Conservation (phyloP, 2,888 invertebrate species). For the Rosalia funebris region DNA sequence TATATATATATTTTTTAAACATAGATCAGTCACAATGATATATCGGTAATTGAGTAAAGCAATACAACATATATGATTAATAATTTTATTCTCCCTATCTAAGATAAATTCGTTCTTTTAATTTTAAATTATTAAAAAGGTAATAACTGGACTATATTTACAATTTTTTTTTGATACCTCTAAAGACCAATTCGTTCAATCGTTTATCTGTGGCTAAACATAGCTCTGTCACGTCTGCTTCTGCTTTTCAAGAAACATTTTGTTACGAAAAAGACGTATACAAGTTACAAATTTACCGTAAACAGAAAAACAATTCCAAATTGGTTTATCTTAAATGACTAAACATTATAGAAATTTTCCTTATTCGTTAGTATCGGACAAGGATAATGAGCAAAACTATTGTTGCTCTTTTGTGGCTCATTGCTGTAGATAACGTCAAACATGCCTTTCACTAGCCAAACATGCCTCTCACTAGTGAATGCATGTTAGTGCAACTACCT, state of each 20-base stretch:
- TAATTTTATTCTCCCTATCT: conserved; percentile 63
- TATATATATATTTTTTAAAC: conserved; percentile 49
- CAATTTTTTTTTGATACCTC: conserved; percentile 58
- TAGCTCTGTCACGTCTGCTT: conserved; percentile 40
- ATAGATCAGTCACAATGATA: conserved; percentile 64
- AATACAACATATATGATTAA: conserved; percentile 64
- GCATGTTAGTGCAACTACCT: no score
- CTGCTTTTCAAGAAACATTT: conserved; percentile 39
- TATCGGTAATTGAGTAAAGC: conserved; percentile 60
- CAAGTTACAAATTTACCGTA: no score
- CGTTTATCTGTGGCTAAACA: conserved; percentile 39
- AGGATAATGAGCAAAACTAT: no score
- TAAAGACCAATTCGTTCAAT: conserved; percentile 45
- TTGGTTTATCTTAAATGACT: no score
- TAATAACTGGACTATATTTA: conserved; percentile 67
- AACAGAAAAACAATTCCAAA: no score
- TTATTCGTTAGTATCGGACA: no score
- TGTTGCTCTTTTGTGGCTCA: no score
- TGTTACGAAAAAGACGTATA: no score
- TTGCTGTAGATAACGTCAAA: no score
- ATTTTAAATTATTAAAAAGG: conserved; percentile 65
- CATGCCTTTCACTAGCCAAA: no score
- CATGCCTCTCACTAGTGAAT: no score
- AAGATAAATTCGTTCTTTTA: conserved; percentile 66
- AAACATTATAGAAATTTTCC: no score